Base-by-base conservation (phyloP, 2,797 vertebrate genomes). In the Sphenopsis melanotis region DNA sequence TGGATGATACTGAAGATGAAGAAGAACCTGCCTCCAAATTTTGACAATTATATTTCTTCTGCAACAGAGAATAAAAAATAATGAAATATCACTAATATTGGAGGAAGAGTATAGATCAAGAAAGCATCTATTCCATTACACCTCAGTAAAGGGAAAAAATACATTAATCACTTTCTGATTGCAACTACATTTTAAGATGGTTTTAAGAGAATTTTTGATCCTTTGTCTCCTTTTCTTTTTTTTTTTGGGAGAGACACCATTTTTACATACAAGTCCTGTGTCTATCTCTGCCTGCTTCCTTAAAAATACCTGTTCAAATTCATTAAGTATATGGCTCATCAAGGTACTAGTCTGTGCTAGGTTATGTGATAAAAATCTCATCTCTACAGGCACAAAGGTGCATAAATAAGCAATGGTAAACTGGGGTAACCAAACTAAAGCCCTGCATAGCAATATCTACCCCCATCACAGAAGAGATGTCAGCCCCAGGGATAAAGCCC, bases 201-300 rank as follows among this genome's bases (percentile, higher is more conserved):
- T 44, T 65, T 37, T 55, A 79, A 26, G 53, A 68, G 4, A 23
- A 17, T 42, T 55, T 70, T 70, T 63, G 39, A 68, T 44, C 6
- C 4, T 26, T 52, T 77, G 1, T 37, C 23, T 36, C 7, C 1
- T 39, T 42, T 64, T 30, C 12, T 72, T 46, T 24, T 32, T 44
- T 44, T 18, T 71, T 15, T 32, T 9, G 3, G 4, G 39, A 12
- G 5, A 9, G 10, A 61, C 44, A 59, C 4, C 0, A 1, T 15
- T 68, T 80, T 59, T n/a, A n/a, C 29, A 9, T 49, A 13, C 7
- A 81, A 44, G 15, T 44, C 7, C 15, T 80, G 9, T 16, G 22
- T 46, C 13, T 49, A 1, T n/a, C 64, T 60, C 29, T 77, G 46
- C 27, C 34, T 42, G 6, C 5, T 65, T 80, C 77, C 44, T 46